Evolutionary conservation across 2,888 invertebrate genomes (phyloP), one percentile per base, ranked within the genome.

Genomic region (Ophonus ardosiacus): DNA sequence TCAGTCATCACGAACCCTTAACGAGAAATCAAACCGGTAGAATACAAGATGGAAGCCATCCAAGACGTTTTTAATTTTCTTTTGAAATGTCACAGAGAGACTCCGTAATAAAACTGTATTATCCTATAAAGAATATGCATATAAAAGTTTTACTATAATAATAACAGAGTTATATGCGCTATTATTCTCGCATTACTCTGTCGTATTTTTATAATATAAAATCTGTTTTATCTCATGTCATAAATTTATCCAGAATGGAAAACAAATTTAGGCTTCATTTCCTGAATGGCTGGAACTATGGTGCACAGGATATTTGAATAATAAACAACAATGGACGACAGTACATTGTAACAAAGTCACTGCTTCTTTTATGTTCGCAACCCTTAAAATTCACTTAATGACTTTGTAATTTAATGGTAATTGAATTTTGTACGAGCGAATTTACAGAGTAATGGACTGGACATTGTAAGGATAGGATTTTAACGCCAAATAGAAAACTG

Each of bases 381-480:
- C 83, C 83, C 83, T 83, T 83, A 83, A 83, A 83, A 83, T 83
- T 83, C 40, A 83, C 40, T 76, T 83, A 76, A 83, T 83, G 83
- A 83, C 83, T 61, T 59, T 40, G 74, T 76, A 83, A 83, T 83
- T 83, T 74, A 59, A 83, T 61, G 83, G 74, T 83, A 83, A 83
- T 83, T 83, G 83, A 74, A 83, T 83, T 83, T 83, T 59, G 38
- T 61, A 40, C 71, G 71, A 40, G 43, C 71, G 18, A 74, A 74
- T 74, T 74, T 74, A 74, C 71, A 43, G 21, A 18, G 81, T 63
- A 65, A 81, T 65, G 65, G 81, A 81, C 56, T 76, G 87, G 88
- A 89, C 89, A 88, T 40, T 40, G 17, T 74, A 40, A 43, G 40
- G 40, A 17, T 43, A 74, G 71, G 18, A 74, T 18, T 74, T 74